Percentiles rank a stretch among this genome's conserved stretches.
Conservation (phyloP, 2,797 vertebrate genomes). For the Gambelia wislizenii region DNA sequence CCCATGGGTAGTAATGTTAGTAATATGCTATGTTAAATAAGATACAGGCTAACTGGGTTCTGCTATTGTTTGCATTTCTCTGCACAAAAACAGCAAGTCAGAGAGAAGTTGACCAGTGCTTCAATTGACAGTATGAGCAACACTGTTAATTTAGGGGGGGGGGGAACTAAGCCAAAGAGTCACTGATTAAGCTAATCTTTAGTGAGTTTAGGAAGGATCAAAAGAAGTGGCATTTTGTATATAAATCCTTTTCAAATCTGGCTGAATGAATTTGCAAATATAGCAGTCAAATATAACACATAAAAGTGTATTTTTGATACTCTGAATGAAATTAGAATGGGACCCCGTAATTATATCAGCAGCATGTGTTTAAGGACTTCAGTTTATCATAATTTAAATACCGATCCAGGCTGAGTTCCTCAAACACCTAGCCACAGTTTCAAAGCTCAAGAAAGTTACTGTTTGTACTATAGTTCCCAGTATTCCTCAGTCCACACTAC, state of each 20-base stretch:
- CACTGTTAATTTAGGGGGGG: not conserved
- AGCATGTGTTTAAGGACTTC: not conserved
- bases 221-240: not conserved
- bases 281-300: not conserved
- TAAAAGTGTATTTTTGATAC: not conserved
- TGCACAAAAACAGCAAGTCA: not conserved
- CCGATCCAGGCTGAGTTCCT: not conserved
- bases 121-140: not conserved
- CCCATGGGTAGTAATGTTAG: not conserved
- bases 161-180: not conserved
- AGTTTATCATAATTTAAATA: not conserved
- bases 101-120: not conserved
- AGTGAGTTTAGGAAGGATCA: not conserved
- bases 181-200: not conserved
- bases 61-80: not conserved
- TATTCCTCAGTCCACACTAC: too few relatives aligned
- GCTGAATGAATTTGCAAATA: not conserved
- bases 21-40: not conserved
- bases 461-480: too few relatives aligned
- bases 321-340: not conserved
- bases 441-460: too few relatives aligned
- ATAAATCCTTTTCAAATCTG: not conserved
- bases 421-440: not conserved
- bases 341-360: too few relatives aligned
- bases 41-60: not conserved